Conservation (phyloP, 2,113 vertebrate genomes). For the Petaurus breviceps region DNA sequence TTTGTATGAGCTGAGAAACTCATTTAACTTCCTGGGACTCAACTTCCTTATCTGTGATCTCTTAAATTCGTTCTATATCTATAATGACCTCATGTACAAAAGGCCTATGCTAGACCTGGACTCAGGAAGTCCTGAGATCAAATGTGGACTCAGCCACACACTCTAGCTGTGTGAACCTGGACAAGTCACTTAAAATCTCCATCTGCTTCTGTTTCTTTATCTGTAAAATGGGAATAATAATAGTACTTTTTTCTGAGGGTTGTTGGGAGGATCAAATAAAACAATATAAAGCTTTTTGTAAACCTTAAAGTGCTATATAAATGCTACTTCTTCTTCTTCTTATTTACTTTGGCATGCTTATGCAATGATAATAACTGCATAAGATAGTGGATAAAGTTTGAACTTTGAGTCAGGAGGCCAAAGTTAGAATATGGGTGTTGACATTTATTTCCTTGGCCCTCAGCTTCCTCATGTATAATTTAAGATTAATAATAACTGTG, state of each 20-base stretch:
- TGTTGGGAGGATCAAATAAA: background rate
- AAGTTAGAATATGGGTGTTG: background rate
- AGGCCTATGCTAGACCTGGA: too few relatives aligned
- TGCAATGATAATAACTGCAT: background rate
- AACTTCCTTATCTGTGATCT: too few relatives aligned
- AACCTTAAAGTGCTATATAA: background rate
- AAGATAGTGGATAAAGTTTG: background rate
- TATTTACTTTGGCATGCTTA: background rate
- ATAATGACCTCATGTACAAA: too few relatives aligned
- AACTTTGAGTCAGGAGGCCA: background rate
- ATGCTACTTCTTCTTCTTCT: background rate
- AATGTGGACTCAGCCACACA: too few relatives aligned
- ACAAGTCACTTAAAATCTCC: too few relatives aligned
- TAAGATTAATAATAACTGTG: background rate
- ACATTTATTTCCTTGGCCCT: background rate
- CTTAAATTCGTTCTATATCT: too few relatives aligned
- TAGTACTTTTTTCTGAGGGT: background rate
- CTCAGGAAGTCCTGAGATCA: too few relatives aligned
- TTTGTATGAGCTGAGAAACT: too few relatives aligned
- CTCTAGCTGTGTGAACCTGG: too few relatives aligned
- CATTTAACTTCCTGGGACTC: too few relatives aligned
- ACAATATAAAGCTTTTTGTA: background rate
- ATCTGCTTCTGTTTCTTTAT: background rate
- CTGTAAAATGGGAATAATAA: background rate
- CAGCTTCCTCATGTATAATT: background rate